Evolutionary conservation across 2,797 vertebrate genomes (phyloP).

Genomic region (Passerculus sandwichensis): DNA sequence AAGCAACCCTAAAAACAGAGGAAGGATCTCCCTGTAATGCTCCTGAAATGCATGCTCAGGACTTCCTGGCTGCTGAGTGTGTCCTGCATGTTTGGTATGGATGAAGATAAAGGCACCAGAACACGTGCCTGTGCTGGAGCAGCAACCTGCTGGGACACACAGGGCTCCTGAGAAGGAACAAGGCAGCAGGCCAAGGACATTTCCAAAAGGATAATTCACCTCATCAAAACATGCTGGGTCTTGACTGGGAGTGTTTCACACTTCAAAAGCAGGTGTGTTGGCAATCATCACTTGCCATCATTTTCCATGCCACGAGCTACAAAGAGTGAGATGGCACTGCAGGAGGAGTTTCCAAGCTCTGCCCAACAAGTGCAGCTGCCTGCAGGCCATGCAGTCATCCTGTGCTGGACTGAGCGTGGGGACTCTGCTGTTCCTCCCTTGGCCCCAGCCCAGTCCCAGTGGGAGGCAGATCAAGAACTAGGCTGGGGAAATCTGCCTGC

Average conservation of each 20-base stretch:
- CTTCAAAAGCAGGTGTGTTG: background rate
- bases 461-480: background rate
- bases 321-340: background rate
- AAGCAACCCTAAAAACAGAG: background rate
- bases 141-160: background rate
- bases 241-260: background rate
- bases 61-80: background rate
- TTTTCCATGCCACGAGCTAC: background rate
- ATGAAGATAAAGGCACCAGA: background rate
- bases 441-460: background rate
- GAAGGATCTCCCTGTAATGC: background rate
- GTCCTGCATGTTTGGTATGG: background rate
- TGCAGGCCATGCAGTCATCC: background rate
- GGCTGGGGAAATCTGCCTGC: background rate
- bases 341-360: background rate
- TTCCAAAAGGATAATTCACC: background rate
- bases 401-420: fast-evolving
- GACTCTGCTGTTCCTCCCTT: background rate
- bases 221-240: background rate
- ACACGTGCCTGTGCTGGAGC: background rate
- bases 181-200: constrained; percentile 12
- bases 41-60: background rate
- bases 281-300: background rate
- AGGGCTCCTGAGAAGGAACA: background rate
- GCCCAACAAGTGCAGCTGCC: background rate